phyloP scores from a whole-genome alignment of 2,113 vertebrate genomes.

The Sakesphorus luctuosus region DNA sequence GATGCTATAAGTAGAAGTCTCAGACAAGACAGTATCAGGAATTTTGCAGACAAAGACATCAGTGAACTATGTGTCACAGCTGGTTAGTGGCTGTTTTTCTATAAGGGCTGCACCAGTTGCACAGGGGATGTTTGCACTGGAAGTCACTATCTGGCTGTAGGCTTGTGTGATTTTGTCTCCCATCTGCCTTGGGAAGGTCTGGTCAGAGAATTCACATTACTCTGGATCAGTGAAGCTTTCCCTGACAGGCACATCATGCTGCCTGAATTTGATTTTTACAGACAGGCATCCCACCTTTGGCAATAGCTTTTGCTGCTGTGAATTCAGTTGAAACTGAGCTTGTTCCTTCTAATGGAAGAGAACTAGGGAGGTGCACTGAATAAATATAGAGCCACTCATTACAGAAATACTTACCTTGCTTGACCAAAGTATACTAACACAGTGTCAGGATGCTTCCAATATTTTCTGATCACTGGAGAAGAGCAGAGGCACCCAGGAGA shows the following conservation, averaged over 20 bases:
- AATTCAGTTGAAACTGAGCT: constrained; percentile 1
- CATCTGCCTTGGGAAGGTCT: background rate
- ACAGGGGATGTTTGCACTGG: background rate
- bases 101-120: background rate
- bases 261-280: background rate
- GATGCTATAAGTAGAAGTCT: background rate
- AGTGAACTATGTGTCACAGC: background rate
- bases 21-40: background rate
- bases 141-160: background rate
- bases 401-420: background rate
- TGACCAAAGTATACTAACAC: background rate
- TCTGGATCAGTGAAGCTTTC: background rate
- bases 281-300: background rate
- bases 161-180: background rate
- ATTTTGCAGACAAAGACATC: background rate
- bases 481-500: background rate
- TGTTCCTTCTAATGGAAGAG: background rate
- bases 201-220: background rate
- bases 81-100: background rate
- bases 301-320: background rate
- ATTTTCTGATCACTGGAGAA: background rate
- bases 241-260: background rate
- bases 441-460: background rate
- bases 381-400: background rate
- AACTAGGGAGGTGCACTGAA: background rate